Conservation (phyloP, 30 jellyfish, hydroid and myxozoan genomes). For the Chrysaora quinquecirrha region DNA sequence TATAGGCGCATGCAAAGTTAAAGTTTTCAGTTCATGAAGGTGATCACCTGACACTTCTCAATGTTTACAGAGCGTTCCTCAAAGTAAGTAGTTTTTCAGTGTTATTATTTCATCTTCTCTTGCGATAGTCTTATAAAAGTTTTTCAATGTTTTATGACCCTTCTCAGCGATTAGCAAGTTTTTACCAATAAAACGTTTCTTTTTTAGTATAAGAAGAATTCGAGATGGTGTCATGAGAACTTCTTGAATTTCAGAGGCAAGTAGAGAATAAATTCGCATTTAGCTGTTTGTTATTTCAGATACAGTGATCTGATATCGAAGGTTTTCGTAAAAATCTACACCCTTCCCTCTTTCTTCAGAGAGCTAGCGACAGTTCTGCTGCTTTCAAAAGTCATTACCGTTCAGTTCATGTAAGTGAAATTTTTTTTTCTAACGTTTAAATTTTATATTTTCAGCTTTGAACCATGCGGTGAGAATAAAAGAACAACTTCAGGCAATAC, state of each 20-base stretch:
- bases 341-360: too few relatives aligned
- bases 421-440: neutral
- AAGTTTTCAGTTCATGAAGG: constrained; percentile 95
- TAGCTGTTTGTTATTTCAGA: too few relatives aligned
- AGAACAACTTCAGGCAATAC: constrained; percentile 68
- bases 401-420: too few relatives aligned
- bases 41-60: constrained; percentile 93
- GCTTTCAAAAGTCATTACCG: too few relatives aligned
- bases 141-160: neutral
- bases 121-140: too few relatives aligned
- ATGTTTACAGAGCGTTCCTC: constrained; percentile 91
- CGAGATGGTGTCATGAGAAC: constrained; percentile 97
- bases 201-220: constrained; percentile 65
- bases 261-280: too few relatives aligned
- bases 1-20: constrained; percentile 78
- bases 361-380: too few relatives aligned
- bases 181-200: neutral
- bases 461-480: constrained; percentile 88
- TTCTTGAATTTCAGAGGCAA: constrained; percentile 85
- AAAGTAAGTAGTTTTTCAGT: too few relatives aligned
- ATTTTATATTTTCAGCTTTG: constrained; percentile 65
- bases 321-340: too few relatives aligned
- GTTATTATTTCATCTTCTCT: too few relatives aligned
- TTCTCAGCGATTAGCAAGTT: too few relatives aligned
- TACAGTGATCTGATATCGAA: too few relatives aligned